Percentiles rank a stretch among this genome's conserved stretches.
Evolutionary conservation across 2,113 vertebrate species (phyloP).

Genomic region (Cardinalis cardinalis): DNA sequence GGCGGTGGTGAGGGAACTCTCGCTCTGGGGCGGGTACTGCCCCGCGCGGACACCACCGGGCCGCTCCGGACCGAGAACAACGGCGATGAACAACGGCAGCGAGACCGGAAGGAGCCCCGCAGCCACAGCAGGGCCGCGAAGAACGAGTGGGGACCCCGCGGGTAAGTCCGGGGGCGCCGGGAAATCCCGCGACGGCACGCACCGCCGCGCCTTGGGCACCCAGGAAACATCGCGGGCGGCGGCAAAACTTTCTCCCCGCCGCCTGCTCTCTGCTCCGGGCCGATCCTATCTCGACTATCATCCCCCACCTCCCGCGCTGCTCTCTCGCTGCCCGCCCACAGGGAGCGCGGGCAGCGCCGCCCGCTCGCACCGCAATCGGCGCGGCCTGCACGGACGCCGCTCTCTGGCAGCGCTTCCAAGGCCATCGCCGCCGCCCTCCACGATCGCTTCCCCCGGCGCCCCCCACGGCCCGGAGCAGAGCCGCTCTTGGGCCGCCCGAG

Average conservation of each 20-base stretch:
- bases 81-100: constrained; percentile 29
- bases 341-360: background rate
- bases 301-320: background rate
- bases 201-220: background rate
- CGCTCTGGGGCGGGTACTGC: background rate
- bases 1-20: background rate
- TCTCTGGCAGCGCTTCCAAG: background rate
- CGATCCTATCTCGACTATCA: background rate
- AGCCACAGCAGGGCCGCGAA: background rate
- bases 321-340: background rate
- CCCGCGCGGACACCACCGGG: too few relatives aligned
- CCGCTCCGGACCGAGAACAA: constrained; percentile 52
- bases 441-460: background rate
- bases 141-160: background rate
- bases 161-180: background rate
- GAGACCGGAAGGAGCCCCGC: background rate
- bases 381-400: constrained; percentile 4
- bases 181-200: background rate
- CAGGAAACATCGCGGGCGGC: background rate
- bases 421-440: background rate
- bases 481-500: background rate
- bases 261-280: background rate
- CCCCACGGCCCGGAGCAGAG: background rate
- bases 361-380: background rate
- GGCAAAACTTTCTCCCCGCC: background rate